These are phyloP conservation scores for Capreolus pygargus DNA, from an alignment of 2,113 vertebrate species.

Conservation along the genomic window DNA sequence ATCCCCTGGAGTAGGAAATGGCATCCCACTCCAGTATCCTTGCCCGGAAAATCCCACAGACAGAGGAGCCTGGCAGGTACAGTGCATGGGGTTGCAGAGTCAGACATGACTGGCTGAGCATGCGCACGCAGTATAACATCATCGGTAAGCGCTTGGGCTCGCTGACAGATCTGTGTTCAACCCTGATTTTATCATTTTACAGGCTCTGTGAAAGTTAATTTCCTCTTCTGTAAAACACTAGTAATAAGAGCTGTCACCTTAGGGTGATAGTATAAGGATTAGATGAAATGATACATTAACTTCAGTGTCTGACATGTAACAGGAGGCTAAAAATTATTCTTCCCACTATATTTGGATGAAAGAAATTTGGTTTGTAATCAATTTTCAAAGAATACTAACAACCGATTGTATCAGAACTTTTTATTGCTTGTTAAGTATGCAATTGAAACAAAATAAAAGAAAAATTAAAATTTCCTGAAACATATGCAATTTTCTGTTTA, in stretches of 20 bases:
- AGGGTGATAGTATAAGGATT: background rate
- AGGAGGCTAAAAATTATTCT: conserved; percentile 17
- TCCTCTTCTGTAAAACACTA: background rate
- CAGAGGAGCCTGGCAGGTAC: background rate
- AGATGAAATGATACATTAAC: background rate
- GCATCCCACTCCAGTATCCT: background rate
- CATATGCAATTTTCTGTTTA: background rate
- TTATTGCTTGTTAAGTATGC: background rate
- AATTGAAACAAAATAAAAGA: background rate
- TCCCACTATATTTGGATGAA: background rate
- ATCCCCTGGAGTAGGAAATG: background rate
- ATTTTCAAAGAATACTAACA: background rate
- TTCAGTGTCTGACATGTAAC: background rate
- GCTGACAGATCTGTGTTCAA: background rate
- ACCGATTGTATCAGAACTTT: background rate
- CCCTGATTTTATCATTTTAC: background rate
- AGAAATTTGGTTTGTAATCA: background rate
- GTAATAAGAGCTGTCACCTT: background rate
- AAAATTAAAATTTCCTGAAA: background rate
- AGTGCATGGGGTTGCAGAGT: background rate
- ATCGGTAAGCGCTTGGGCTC: background rate
- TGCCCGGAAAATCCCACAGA: background rate
- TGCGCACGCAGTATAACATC: background rate
- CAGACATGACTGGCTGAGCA: background rate
- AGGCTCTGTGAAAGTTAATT: background rate